Conservation (phyloP, 2,797 vertebrate genomes). For the Parotocinclus haroldoi region DNA sequence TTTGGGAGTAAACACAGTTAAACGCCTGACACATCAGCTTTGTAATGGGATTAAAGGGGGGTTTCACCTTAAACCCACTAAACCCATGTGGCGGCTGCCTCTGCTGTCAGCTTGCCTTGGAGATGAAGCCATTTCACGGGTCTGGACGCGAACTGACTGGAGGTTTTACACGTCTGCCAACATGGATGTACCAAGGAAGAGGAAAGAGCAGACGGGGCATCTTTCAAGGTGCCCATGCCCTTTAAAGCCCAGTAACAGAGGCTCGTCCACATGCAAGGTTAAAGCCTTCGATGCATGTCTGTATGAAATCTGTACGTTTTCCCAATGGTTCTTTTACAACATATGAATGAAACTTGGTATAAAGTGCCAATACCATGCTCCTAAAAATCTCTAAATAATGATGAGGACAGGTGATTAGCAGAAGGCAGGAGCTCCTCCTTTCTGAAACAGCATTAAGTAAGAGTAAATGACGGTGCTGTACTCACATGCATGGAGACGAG, state of each 20-base stretch:
- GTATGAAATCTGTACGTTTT: no score
- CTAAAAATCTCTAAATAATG: no score
- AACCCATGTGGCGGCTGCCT: background rate
- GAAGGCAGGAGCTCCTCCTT: background rate
- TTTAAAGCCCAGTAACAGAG: background rate
- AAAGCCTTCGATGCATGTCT: background rate
- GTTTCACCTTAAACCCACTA: conserved; percentile 26
- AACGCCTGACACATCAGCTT: conserved; percentile 7
- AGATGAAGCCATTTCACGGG: background rate
- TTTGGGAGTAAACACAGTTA: background rate
- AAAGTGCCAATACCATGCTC: background rate
- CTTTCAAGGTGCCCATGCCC: background rate
- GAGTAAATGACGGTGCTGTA: conserved; percentile 1
- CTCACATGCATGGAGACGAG: conserved; percentile 53
- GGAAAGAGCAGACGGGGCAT: background rate
- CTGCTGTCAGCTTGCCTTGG: background rate
- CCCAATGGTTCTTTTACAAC: no score
- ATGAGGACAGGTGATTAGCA: background rate
- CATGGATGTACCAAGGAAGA: background rate
- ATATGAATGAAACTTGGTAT: background rate
- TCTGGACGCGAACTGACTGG: background rate
- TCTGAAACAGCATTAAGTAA: no score
- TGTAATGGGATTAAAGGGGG: conserved; percentile 20
- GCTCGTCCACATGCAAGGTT: background rate
- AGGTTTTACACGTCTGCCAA: background rate